Evolutionary conservation across 2,113 vertebrate genomes (phyloP).

Genomic region (Cichladusa arquata): DNA sequence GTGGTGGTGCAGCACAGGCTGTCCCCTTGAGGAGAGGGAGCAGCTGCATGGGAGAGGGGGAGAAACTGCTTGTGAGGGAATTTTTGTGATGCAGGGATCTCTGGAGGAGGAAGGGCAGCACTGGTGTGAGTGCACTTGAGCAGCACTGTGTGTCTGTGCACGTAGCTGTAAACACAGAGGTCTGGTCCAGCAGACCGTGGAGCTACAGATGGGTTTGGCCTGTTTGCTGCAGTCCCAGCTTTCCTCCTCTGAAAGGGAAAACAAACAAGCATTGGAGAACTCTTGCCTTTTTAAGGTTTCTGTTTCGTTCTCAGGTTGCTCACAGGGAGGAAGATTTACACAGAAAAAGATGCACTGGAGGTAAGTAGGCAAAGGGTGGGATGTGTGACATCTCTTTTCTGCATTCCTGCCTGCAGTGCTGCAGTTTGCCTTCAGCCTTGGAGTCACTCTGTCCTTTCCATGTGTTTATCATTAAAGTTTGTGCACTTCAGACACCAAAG

Average conservation of each 20-base stretch:
- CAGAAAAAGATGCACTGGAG: slow-evolving; percentile 90
- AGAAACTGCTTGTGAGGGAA: background rate
- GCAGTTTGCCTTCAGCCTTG: background rate
- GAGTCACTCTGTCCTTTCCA: background rate
- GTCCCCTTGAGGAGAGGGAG: background rate
- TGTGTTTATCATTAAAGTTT: background rate
- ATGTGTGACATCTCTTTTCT: background rate
- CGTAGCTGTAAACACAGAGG: background rate
- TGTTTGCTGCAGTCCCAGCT: background rate
- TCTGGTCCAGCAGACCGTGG: background rate
- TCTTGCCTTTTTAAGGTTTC: background rate
- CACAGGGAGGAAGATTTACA: slow-evolving; percentile 90
- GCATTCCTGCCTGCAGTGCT: background rate
- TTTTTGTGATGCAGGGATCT: background rate
- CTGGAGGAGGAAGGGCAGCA: background rate
- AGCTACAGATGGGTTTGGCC: background rate
- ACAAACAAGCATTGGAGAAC: background rate
- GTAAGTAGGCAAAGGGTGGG: slow-evolving; percentile 64
- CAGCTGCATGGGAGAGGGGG: background rate
- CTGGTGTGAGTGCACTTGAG: background rate
- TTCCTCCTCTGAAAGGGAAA: background rate
- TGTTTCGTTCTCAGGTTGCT: slow-evolving; percentile 80
- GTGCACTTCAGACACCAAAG: background rate
- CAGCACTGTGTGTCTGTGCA: background rate
- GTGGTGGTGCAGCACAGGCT: background rate